These are phyloP conservation scores for Danionella cerebrum DNA, from an alignment of 2,113 vertebrate species.

Conservation along the genomic window DNA sequence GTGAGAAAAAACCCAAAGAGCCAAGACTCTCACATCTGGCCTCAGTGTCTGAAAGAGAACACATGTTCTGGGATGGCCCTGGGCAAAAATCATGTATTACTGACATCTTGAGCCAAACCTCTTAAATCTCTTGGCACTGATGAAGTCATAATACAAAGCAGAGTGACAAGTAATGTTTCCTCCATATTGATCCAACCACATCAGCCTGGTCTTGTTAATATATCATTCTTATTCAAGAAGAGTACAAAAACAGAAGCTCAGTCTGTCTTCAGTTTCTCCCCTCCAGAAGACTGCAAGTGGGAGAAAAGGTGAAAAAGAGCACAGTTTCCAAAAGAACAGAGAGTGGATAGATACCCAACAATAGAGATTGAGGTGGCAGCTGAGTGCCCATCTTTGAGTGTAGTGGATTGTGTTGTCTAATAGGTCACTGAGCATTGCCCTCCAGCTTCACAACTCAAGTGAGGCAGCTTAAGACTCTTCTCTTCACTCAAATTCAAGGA, in stretches of 20 bases:
- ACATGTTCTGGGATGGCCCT: constrained; percentile 54
- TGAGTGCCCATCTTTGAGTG: constrained; percentile 47
- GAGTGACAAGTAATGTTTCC: constrained; percentile 57
- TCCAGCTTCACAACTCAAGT: constrained; percentile 45
- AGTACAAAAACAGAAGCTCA: neutral
- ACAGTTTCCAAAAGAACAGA: constrained; percentile 24
- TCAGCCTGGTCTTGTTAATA: constrained; percentile 42
- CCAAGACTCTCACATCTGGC: constrained; percentile 51
- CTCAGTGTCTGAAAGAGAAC: constrained; percentile 34
- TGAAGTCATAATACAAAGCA: constrained; percentile 53
- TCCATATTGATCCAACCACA: constrained; percentile 40
- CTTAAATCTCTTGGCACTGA: constrained; percentile 52
- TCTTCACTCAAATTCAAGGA: constrained; percentile 42
- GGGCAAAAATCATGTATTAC: constrained; percentile 50
- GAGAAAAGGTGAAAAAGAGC: constrained; percentile 10
- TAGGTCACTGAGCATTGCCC: constrained; percentile 47
- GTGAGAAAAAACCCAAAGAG: constrained; percentile 36
- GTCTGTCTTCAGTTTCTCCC: constrained; percentile 14
- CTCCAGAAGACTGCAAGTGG: constrained; percentile 41
- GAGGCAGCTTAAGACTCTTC: constrained; percentile 38
- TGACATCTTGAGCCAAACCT: constrained; percentile 46
- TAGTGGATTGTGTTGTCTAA: constrained; percentile 37
- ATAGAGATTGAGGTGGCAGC: constrained; percentile 51
- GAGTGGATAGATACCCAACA: constrained; percentile 43
- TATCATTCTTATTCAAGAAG: constrained; percentile 37